Evolutionary conservation across 2,113 vertebrate genomes (phyloP).

Genomic region (Indicator indicator): DNA sequence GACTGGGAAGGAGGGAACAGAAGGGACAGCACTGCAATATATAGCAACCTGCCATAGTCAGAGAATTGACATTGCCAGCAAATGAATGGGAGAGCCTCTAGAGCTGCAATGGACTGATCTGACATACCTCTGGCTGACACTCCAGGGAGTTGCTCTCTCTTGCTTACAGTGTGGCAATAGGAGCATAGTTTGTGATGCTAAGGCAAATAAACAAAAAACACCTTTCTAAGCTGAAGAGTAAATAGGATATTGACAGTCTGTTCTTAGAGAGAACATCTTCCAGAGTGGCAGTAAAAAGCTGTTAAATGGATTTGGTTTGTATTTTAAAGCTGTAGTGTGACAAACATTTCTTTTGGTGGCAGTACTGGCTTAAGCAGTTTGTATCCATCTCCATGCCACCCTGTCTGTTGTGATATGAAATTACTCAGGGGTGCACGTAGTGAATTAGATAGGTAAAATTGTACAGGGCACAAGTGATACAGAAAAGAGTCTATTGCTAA

Average conservation of each 20-base stretch:
- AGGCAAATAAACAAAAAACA: not conserved
- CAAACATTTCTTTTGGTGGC: not conserved
- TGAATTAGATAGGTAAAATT: not conserved
- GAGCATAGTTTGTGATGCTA: not conserved
- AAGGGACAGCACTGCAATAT: not conserved
- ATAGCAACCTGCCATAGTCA: not conserved
- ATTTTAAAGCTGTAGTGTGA: not conserved
- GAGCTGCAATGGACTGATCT: not conserved
- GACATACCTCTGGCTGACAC: not conserved
- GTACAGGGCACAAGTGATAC: not conserved
- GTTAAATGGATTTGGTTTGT: not conserved
- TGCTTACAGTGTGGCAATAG: not conserved
- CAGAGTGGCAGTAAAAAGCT: not conserved
- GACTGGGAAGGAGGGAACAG: not conserved
- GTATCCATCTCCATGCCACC: not conserved
- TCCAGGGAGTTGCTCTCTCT: fast-evolving
- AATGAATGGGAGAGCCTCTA: not conserved
- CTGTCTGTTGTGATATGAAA: fast-evolving
- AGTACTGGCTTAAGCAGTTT: not conserved
- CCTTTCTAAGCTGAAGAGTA: not conserved
- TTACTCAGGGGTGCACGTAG: not conserved
- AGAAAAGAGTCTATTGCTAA: not conserved
- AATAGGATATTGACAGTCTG: not conserved
- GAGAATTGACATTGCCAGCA: not conserved
- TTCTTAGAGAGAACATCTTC: not conserved